A percentile compares a stretch with the other conserved stretches of the same genome.
phyloP scores from a whole-genome alignment of 2,113 vertebrate genomes.

The Laticauda laticaudata region DNA sequence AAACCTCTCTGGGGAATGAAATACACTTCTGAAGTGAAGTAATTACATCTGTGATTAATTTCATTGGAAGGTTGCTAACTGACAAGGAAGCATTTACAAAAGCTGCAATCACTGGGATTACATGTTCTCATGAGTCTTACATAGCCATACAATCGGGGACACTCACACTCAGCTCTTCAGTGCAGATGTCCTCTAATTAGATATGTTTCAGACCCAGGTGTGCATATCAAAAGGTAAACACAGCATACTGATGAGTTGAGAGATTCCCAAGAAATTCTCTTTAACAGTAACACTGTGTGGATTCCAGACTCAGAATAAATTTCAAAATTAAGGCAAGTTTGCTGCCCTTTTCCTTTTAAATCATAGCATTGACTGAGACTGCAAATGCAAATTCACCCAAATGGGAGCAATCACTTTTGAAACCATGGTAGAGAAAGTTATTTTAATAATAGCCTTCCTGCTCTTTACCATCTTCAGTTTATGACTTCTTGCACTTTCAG shows the following conservation, averaged over 20 bases:
- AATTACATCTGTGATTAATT: constrained; percentile 42
- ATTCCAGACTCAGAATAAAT: constrained; percentile 1
- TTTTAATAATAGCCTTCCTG: not conserved
- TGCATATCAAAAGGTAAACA: constrained; percentile 14
- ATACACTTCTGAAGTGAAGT: constrained; percentile 30
- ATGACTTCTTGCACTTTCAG: not conserved
- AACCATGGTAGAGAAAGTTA: not conserved
- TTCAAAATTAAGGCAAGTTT: constrained; percentile 13
- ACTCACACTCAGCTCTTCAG: not conserved
- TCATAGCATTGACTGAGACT: not conserved
- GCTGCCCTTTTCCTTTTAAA: constrained; percentile 3
- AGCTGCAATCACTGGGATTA: constrained; percentile 14
- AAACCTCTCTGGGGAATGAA: not conserved
- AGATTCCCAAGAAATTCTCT: not conserved
- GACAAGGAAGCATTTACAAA: constrained; percentile 40
- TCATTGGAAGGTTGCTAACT: constrained; percentile 28
- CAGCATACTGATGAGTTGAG: not conserved
- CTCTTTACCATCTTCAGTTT: not conserved
- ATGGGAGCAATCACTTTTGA: not conserved
- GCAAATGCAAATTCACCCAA: constrained; percentile 4
- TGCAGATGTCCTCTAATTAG: constrained; percentile 24
- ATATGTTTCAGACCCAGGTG: constrained; percentile 25
- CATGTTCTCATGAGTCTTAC: constrained; percentile 11
- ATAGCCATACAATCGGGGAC: constrained; percentile 19
- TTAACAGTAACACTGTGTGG: not conserved